These are phyloP conservation scores for Mormoops blainvillei DNA, from an alignment of 2,113 vertebrate species.

Conservation along the genomic window DNA sequence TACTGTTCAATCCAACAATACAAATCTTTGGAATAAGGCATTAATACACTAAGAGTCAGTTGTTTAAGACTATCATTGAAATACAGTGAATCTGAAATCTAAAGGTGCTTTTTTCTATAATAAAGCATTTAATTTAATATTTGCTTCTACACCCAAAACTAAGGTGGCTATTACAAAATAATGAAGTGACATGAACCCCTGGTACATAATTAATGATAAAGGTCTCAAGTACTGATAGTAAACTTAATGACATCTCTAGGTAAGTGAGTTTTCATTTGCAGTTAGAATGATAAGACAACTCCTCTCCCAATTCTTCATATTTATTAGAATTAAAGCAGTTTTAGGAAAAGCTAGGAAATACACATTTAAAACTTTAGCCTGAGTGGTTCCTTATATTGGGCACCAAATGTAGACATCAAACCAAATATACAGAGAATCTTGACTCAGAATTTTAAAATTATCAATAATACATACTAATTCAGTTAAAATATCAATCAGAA, in stretches of 20 bases:
- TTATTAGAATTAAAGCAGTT: constrained; percentile 17
- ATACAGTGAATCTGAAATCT: not conserved
- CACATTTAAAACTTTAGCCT: constrained; percentile 4
- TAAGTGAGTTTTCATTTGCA: constrained; percentile 16
- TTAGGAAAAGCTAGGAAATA: not conserved
- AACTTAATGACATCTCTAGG: not conserved
- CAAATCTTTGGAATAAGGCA: not conserved
- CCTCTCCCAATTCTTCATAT: not conserved
- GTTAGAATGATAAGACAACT: not conserved
- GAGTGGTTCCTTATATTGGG: not conserved
- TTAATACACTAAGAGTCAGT: not conserved
- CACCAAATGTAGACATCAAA: constrained; percentile 13
- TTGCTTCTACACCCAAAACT: not conserved
- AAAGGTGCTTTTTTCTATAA: not conserved
- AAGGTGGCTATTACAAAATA: not conserved
- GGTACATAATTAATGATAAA: constrained; percentile 4
- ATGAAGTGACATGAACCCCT: not conserved
- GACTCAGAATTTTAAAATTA: constrained; percentile 28
- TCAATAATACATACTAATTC: not conserved
- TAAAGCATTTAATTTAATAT: not conserved
- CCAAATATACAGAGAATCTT: constrained; percentile 3
- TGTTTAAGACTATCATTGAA: not conserved
- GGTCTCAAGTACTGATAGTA: not conserved
- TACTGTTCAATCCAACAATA: constrained; percentile 17
- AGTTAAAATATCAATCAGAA: constrained; percentile 24